phyloP scores from a whole-genome alignment of 2,797 vertebrate species.

The Margarornis squamiger region DNA sequence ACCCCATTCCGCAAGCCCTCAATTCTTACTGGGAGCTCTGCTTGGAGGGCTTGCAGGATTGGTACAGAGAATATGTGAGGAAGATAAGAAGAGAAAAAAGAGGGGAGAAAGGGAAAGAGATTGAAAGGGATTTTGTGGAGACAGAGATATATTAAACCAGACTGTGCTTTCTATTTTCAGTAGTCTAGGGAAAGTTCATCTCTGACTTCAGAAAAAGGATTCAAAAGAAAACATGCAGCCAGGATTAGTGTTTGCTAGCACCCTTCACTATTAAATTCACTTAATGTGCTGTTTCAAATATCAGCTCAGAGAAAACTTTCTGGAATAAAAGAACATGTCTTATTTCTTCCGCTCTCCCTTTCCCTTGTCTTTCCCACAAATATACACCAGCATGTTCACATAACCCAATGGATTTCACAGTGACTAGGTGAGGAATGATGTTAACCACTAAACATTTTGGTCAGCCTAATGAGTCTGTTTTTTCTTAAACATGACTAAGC shows the following conservation, averaged over 20 bases:
- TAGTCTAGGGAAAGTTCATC: slow-evolving; percentile 34
- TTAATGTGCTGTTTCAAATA: slow-evolving; percentile 38
- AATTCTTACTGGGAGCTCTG: neutral
- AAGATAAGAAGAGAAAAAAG: slow-evolving; percentile 37
- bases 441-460: neutral
- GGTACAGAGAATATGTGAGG: neutral
- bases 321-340: slow-evolving; percentile 22
- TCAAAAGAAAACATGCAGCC: slow-evolving; percentile 49
- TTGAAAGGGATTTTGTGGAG: slow-evolving; percentile 54
- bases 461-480: neutral
- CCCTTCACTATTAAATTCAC: slow-evolving; percentile 29
- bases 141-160: slow-evolving; percentile 44
- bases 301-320: slow-evolving; percentile 13
- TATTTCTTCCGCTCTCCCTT: neutral
- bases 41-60: slow-evolving; percentile 6
- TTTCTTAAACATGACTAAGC: slow-evolving; percentile 6
- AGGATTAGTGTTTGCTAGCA: slow-evolving; percentile 57
- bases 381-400: neutral
- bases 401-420: neutral
- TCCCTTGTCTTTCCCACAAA: neutral
- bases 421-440: neutral
- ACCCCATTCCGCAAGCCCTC: neutral
- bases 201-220: slow-evolving; percentile 52
- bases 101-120: neutral
- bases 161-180: slow-evolving; percentile 51